These are phyloP conservation scores for Baccha elongata DNA, from an alignment of 2,888 invertebrate species.

Conservation along the genomic window DNA sequence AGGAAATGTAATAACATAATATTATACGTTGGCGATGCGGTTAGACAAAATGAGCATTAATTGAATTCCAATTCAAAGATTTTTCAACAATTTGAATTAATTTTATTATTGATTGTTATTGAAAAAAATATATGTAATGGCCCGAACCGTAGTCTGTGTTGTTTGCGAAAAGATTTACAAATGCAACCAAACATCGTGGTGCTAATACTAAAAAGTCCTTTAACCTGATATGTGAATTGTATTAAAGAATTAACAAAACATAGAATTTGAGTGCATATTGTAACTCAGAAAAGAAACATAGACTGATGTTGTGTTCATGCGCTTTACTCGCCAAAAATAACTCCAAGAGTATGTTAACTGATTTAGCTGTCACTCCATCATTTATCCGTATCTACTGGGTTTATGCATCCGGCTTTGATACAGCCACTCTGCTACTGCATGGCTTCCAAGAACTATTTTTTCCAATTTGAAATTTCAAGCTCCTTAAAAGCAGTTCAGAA, in stretches of 20 bases:
- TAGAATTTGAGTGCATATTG: slow-evolving; percentile 51
- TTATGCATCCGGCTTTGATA: slow-evolving; percentile 10
- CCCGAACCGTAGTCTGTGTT: slow-evolving; percentile 2
- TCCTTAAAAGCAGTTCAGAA: neutral
- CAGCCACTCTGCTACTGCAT: neutral
- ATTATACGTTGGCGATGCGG: slow-evolving; percentile 26
- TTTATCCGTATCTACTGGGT: slow-evolving; percentile 16
- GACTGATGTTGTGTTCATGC: slow-evolving; percentile 57
- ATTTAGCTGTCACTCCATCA: slow-evolving; percentile 37
- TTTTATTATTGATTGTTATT: neutral
- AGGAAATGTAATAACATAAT: slow-evolving; percentile 26
- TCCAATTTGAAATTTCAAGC: slow-evolving; percentile 14
- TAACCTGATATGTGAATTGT: slow-evolving; percentile 14
- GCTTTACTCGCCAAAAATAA: slow-evolving; percentile 27
- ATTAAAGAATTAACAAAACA: slow-evolving; percentile 30
- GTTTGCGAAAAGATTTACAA: slow-evolving; percentile 26
- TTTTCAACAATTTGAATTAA: neutral
- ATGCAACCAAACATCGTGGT: slow-evolving; percentile 26
- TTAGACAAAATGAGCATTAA: neutral
- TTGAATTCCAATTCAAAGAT: neutral
- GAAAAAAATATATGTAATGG: neutral
- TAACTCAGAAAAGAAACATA: slow-evolving; percentile 39
- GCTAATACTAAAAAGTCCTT: slow-evolving; percentile 36
- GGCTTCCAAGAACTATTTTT: slow-evolving; percentile 6
- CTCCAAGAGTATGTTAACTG: slow-evolving; percentile 24